Evolutionary conservation across 2,888 invertebrate genomes (phyloP), one percentile per base, ranked within the genome.

Genomic region (Eilema sororculum): DNA sequence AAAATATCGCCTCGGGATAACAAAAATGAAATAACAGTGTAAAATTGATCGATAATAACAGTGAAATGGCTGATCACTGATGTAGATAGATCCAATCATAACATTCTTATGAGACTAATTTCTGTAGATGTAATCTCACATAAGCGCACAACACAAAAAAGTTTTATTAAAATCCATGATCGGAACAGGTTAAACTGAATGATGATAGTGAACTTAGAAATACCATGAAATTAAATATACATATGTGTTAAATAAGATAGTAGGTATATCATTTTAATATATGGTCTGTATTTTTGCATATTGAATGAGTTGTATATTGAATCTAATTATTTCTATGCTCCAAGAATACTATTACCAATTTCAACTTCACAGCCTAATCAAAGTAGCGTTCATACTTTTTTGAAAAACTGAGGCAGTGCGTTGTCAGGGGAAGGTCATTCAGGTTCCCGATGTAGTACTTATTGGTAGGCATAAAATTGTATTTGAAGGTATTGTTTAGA

Each of bases 1-100:
- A 84, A 81, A 82, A 81, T 83, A 85, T 82, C 67, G 84, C 84
- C 85, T 72, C 71, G 74, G 83, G 83, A 76, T 72, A 78, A 84
- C 84, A 81, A 82, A 78, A 78, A 77, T 72, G 71, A 80, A 79
- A 73, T 65, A 67, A 76, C 81, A 68, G 73, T 73, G 78, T 82
- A 74, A 74, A 80, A 78, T 69, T 71, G 67, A 70, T 75, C 75
- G 68, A 80, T 80, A 82, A 82, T 71, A 77, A 75, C 67, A 77
- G 74, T 71, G 80, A 82, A 79, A 75, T 78, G 67, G 68, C 68
- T 61, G 72, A 80, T 80, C 75, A 46, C 24, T 65, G 65, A 37
- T 72, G n/a, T 69, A 68, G 80, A 77, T 80, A 72, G 69, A 33
- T 65, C 66, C 58, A 65, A 79, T 72, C 67, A 71, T 64, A 52